Evolutionary conservation across 2,888 invertebrate species (phyloP).

Genomic region (Automeris io): DNA sequence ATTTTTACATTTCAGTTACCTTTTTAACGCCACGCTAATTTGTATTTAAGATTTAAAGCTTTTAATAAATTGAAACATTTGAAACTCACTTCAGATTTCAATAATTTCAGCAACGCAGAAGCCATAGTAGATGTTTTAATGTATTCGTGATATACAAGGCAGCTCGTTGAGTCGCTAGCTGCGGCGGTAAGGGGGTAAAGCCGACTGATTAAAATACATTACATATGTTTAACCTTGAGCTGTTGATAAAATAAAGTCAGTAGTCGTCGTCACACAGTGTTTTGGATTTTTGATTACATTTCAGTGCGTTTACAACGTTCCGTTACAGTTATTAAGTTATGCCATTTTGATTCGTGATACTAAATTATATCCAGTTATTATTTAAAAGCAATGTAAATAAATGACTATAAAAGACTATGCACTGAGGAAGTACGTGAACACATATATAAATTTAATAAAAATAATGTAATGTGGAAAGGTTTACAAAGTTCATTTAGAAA

Average conservation of each 20-base stretch:
- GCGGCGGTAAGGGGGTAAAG: constrained; percentile 36
- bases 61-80: neutral
- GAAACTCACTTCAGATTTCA: constrained; percentile 65
- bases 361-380: too few species aligned
- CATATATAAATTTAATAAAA: neutral
- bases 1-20: too few species aligned
- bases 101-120: constrained; percentile 58
- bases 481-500: too few species aligned
- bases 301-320: neutral
- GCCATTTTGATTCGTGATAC: too few species aligned
- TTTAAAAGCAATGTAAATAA: too few species aligned
- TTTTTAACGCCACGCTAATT: too few species aligned
- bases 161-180: constrained; percentile 30
- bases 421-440: too few species aligned
- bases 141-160: constrained; percentile 17
- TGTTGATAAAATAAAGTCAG: constrained; percentile 60
- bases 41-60: too few species aligned
- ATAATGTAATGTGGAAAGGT: neutral
- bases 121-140: constrained; percentile 38
- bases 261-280: constrained; percentile 28
- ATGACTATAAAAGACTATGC: too few species aligned
- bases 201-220: constrained; percentile 66
- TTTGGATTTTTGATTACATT: constrained; percentile 16
- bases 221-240: constrained; percentile 67
- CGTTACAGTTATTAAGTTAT: neutral